A percentile compares a stretch with the other conserved stretches of the same genome.
These are phyloP conservation scores for Leptatherina wallacei DNA, from an alignment of 2,797 vertebrate genomes.

Conservation along the genomic window DNA sequence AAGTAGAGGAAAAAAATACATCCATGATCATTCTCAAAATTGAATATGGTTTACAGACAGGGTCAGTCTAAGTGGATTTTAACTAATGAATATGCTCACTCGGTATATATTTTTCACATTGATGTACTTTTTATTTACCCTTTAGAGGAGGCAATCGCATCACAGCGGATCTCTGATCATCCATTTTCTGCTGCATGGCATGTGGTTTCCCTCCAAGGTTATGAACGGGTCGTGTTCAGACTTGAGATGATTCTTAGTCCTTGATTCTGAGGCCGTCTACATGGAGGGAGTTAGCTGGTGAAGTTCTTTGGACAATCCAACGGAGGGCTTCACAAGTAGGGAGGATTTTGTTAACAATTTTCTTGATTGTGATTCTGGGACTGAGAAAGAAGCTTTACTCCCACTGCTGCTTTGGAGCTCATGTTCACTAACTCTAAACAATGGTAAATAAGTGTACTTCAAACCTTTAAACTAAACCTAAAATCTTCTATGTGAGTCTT, in stretches of 20 bases:
- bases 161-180: conserved; percentile 38
- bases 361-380: neutral
- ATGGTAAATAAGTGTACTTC: neutral
- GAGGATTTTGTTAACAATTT: neutral
- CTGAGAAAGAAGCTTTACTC: neutral
- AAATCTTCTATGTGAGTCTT: neutral
- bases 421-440: neutral
- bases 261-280: conserved; percentile 44
- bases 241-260: conserved; percentile 42
- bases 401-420: neutral
- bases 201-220: conserved; percentile 53
- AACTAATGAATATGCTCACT: neutral
- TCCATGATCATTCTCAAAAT: neutral
- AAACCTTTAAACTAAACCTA: conserved; percentile 3
- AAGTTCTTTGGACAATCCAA: neutral
- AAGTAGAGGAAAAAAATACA: neutral
- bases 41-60: neutral
- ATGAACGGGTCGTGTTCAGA: conserved; percentile 42
- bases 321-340: neutral
- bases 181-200: conserved; percentile 29
- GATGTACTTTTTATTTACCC: conserved; percentile 40
- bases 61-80: conserved; percentile 5
- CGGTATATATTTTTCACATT: conserved; percentile 21
- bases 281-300: conserved; percentile 13
- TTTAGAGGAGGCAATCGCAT: conserved; percentile 29